These are phyloP conservation scores for Siderastrea siderea DNA, from an alignment of 92 coral and sea anemone species.

Conservation along the genomic window DNA sequence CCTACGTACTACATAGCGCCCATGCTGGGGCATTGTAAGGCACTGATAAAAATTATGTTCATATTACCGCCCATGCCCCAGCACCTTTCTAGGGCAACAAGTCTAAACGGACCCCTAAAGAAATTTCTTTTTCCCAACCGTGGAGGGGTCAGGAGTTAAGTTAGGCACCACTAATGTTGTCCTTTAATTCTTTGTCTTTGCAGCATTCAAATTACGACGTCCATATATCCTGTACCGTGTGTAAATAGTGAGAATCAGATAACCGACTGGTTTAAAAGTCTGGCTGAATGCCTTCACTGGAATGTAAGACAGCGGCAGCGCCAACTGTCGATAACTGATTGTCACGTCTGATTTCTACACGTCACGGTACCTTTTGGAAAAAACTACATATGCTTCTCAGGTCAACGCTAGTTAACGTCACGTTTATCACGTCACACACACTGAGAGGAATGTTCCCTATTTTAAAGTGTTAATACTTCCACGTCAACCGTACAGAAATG, in stretches of 20 bases:
- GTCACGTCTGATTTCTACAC: slow-evolving; percentile 28
- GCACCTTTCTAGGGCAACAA: no score
- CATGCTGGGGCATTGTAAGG: no score
- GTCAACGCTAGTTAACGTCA: no score
- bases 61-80: no score
- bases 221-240: slow-evolving; percentile 94
- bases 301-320: slow-evolving; percentile 89
- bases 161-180: background rate
- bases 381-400: background rate
- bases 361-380: background rate
- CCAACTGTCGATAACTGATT: slow-evolving; percentile 51
- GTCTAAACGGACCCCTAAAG: no score
- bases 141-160: background rate
- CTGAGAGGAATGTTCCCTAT: no score
- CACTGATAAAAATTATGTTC: no score
- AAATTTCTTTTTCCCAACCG: background rate
- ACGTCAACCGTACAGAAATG: no score
- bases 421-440: no score
- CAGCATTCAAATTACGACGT: slow-evolving; percentile 88
- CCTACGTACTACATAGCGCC: no score
- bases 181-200: background rate
- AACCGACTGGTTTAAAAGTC: slow-evolving; percentile 93
- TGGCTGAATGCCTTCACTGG: slow-evolving; percentile 99
- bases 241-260: slow-evolving; percentile 92
- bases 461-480: no score